Base-by-base conservation (phyloP, 2,113 vertebrate genomes). In the Gallinago jamesoni region DNA sequence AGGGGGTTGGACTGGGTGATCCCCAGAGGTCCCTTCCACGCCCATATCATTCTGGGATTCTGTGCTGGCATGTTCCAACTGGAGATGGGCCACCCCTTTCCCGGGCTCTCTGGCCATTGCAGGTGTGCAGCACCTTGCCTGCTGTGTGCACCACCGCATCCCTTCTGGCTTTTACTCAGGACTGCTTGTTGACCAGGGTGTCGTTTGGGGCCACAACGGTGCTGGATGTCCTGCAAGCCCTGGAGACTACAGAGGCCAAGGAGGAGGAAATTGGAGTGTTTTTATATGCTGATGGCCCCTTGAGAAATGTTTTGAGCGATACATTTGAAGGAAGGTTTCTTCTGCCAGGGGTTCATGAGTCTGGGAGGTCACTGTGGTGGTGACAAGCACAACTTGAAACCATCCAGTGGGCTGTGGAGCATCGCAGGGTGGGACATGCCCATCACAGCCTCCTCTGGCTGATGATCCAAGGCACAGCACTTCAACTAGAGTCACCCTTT, bases 371-470 rank as follows among this genome's bases (percentile, higher is more conserved):
- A 16, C 57, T 27, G 28, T 25, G 37, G 45, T 41, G 56, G 35
- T 33, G 37, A 18, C 31, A 35, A 68, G 35, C 18, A 9, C 6
- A 48, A 60, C 16, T 30, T 27, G 13, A 50, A 50, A 43, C 17
- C 15, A 8, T 10, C 25, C 31, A n/a, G n/a, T 11, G 30, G 37
- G n/a, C 45, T 50, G 39, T 14, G 55, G 62, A 55, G 21, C 52
- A 47, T 19, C 1, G 0, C 45, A 45, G 33, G 31, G 27, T 41
- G n/a, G 0, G 4, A n/a, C 25, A 25, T 0, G 48, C n/a, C 30
- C 30, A 25, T 17, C 1, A 0, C 37, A 64, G 63, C 39, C 20
- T 33, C 53, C 28, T 76, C 28, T 24, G 50, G 50, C 50, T 52
- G 50, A 14, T 52, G 50, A 52, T 14, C 50, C 50, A 25, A 52